These are phyloP conservation scores for Steinernema feltiae DNA, from an alignment of 1,140 invertebrate genomes.

Conservation along the genomic window DNA sequence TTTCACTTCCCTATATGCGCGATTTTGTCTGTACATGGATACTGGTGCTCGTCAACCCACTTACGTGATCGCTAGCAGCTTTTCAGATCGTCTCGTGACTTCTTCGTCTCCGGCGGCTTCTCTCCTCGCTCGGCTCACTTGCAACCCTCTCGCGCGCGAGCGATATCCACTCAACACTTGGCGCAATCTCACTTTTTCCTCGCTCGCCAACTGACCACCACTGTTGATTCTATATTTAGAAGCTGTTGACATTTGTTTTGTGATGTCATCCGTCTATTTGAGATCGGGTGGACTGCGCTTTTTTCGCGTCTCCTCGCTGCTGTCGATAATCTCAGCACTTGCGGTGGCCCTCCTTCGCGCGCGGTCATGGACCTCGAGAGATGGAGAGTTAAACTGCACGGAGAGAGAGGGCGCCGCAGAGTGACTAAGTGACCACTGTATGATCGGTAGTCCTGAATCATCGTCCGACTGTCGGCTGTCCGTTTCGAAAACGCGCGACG, in stretches of 20 bases:
- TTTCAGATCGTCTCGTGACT: not conserved
- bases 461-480: not conserved
- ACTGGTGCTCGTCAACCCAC: not conserved
- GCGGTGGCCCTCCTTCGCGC: constrained; percentile 5
- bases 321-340: constrained; percentile 12
- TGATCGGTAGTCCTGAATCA: constrained; percentile 8
- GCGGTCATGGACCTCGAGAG: not conserved
- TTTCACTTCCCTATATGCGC: not conserved
- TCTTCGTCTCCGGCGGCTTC: too few relatives aligned
- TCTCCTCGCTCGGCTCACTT: not conserved
- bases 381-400: not conserved
- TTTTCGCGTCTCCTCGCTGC: not conserved
- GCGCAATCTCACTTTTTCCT: not conserved
- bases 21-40: not conserved
- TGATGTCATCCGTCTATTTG: constrained; percentile 7
- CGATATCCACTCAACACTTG: not conserved
- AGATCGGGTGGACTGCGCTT: not conserved
- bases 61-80: not conserved
- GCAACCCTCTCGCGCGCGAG: not conserved
- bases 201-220: not conserved
- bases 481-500: constrained; percentile 8
- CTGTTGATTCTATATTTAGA: not conserved
- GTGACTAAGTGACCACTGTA: constrained; percentile 10
- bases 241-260: not conserved
- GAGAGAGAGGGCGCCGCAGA: not conserved